Conservation (phyloP, 2,113 vertebrate genomes). For the Edolisoma coerulescens region DNA sequence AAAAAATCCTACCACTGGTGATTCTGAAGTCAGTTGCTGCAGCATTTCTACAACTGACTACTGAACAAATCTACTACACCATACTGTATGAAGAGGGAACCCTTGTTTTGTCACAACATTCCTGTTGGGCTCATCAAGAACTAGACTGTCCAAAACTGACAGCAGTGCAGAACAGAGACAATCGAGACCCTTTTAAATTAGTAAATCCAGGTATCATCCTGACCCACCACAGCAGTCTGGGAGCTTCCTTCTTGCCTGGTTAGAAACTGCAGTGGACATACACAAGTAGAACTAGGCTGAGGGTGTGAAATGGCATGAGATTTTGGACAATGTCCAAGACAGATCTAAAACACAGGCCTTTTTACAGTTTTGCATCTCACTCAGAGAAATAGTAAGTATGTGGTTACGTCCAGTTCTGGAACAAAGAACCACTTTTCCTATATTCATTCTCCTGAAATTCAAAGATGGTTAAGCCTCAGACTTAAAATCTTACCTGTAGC, state of each 20-base stretch:
- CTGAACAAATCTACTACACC: background rate
- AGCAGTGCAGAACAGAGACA: background rate
- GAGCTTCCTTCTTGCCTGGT: background rate
- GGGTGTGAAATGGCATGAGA: background rate
- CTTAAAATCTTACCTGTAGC: background rate
- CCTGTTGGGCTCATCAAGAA: background rate
- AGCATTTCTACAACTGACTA: background rate
- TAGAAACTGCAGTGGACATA: background rate
- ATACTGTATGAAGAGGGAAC: background rate
- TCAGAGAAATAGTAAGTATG: background rate
- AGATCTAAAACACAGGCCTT: background rate
- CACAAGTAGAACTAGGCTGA: background rate
- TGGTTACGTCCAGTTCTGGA: background rate
- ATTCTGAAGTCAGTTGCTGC: background rate
- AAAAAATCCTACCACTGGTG: background rate
- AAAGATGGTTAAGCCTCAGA: background rate
- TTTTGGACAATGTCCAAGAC: background rate
- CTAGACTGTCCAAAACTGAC: background rate
- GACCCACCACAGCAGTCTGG: background rate
- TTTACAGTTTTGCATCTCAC: background rate
- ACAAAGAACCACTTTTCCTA: background rate
- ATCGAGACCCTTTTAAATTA: background rate
- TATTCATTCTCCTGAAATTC: background rate
- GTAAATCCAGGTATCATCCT: background rate
- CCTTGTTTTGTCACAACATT: background rate